phyloP scores from a whole-genome alignment of 2,113 vertebrate genomes.

The Chinchilla lanigera region DNA sequence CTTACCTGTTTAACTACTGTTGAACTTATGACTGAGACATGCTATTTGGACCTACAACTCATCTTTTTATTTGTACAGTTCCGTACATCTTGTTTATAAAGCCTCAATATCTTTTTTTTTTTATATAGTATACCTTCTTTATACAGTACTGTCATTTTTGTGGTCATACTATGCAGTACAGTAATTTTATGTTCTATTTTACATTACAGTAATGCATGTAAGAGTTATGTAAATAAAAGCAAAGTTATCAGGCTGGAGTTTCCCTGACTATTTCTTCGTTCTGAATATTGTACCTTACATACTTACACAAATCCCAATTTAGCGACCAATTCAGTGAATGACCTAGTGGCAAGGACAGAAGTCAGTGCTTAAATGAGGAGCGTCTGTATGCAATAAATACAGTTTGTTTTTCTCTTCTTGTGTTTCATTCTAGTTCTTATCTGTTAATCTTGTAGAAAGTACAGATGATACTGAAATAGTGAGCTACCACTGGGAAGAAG shows the following conservation, averaged over 20 bases:
- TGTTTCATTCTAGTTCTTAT: background rate
- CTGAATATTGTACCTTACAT: background rate
- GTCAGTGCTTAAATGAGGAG: background rate
- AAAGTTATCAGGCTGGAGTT: background rate
- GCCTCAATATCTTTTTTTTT: background rate
- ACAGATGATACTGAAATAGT: slow-evolving; percentile 87
- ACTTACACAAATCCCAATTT: background rate
- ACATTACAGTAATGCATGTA: background rate
- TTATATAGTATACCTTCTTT: background rate
- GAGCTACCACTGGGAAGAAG: slow-evolving; percentile 90
- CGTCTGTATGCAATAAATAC: background rate
- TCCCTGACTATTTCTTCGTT: background rate
- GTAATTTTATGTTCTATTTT: background rate
- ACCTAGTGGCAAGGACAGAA: background rate
- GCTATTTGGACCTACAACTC: background rate
- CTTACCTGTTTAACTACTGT: background rate
- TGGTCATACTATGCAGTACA: background rate
- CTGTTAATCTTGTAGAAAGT: slow-evolving; percentile 85
- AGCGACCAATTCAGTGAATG: background rate
- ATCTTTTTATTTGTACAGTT: background rate
- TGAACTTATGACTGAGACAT: background rate
- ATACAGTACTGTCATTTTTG: background rate
- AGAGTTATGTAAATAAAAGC: background rate
- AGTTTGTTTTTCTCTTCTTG: background rate
- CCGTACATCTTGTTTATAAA: background rate